Percentiles rank a stretch among this genome's conserved stretches.
phyloP scores from a whole-genome alignment of 2,113 vertebrate genomes.

The Emydura subglobosa region DNA sequence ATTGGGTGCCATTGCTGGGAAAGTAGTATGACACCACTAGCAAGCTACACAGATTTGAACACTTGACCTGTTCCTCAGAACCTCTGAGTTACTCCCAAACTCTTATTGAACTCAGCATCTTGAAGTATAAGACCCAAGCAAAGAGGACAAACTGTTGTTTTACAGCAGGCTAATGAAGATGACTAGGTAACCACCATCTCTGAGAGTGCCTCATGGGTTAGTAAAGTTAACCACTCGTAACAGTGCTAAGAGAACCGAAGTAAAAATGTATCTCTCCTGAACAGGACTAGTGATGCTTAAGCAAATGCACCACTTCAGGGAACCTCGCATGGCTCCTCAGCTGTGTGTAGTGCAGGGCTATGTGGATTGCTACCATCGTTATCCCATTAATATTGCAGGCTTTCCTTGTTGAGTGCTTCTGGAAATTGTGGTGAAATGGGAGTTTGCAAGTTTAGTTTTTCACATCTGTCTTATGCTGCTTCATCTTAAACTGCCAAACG shows the following conservation, averaged over 20 bases:
- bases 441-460: constrained; percentile 83
- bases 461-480: constrained; percentile 78
- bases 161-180: not conserved
- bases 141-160: not conserved
- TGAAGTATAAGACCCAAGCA: not conserved
- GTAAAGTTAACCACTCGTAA: not conserved
- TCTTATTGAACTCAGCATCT: not conserved
- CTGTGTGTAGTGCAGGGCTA: constrained; percentile 74
- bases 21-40: not conserved
- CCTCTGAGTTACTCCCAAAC: not conserved
- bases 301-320: constrained; percentile 46
- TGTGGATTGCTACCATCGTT: constrained; percentile 79
- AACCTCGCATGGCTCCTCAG: constrained; percentile 70
- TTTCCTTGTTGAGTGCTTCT: constrained; percentile 85
- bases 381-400: constrained; percentile 87
- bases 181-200: constrained; percentile 33
- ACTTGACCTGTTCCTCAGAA: constrained; percentile 2
- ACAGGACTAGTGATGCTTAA: constrained; percentile 41
- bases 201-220: constrained; percentile 21
- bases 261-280: constrained; percentile 33
- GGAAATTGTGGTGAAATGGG: constrained; percentile 83
- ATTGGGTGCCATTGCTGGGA: accelerated
- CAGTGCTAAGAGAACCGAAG: constrained; percentile 15
- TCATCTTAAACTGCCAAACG: constrained; percentile 85
- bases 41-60: not conserved